A percentile compares a stretch with the other conserved stretches of the same genome.
These are phyloP conservation scores for Acrocera orbiculus DNA, from an alignment of 2,888 invertebrate genomes.

Conservation along the genomic window DNA sequence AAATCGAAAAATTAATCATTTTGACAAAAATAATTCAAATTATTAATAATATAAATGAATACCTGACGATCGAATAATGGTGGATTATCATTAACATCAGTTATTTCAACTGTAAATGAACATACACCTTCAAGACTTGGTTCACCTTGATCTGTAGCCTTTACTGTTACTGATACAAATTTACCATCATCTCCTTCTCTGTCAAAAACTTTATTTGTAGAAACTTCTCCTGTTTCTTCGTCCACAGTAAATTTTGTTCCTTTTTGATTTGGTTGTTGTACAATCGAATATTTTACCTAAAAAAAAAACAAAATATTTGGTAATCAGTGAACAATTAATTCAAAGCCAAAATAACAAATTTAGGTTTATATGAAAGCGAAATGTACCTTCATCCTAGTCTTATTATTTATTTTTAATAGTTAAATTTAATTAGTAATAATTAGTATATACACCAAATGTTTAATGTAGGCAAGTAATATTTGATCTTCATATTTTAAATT, in stretches of 20 bases:
- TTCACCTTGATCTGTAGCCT: conserved; percentile 97
- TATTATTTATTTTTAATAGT: no score
- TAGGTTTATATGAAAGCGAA: no score
- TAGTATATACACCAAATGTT: no score
- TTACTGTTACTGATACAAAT: conserved; percentile 90
- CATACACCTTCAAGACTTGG: conserved; percentile 95
- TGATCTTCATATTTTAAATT: no score
- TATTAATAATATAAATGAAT: conserved; percentile 21
- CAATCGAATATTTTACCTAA: conserved; percentile 83
- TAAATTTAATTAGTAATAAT: no score
- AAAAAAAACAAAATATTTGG: conserved; percentile 5
- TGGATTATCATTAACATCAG: conserved; percentile 95
- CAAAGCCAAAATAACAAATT: no score
- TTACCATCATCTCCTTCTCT: conserved; percentile 93
- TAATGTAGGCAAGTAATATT: no score
- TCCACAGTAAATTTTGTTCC: conserved; percentile 92
- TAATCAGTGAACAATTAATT: no score
- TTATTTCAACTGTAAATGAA: conserved; percentile 94
- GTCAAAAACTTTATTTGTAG: conserved; percentile 91
- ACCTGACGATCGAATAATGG: conserved; percentile 90
- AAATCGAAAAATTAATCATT: conserved; percentile 20
- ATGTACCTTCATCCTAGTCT: no score
- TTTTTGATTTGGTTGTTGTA: conserved; percentile 87
- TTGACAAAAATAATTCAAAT: neutral
- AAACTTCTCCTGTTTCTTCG: conserved; percentile 86